Evolutionary conservation across 2,113 vertebrate species (phyloP), one percentile per base, ranked within the genome.

Genomic region (Archilochus colubris): DNA sequence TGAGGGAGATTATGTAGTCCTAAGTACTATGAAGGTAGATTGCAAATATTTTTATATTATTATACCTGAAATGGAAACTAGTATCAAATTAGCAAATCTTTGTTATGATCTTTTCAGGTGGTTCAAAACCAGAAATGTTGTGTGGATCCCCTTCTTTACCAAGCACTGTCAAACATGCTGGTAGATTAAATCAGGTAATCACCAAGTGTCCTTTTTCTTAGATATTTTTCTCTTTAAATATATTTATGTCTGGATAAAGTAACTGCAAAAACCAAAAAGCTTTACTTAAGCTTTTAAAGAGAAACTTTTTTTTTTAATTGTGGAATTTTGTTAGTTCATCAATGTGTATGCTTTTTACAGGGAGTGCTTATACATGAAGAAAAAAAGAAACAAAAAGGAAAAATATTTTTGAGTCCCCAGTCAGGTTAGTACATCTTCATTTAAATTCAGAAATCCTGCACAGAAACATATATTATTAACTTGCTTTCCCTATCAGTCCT

Each of bases 351-450:
- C 95, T 50, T 54, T 54, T 98, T 97, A 85, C 88, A 99, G 98
- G 97, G 97, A 97, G 84, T 96, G 78, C 78, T 97, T 87, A 74
- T 96, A 82, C 97, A 98, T 92, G 98, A 99, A 94, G 98, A 98
- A 82, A 99, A 98, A 96, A 98, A 98, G 97, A 99, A 98, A 93
- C 98, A 98, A 91, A 99, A 98, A 96, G 96, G 98, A 98, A 97
- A 97, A 97, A 66, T 99, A 91, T 97, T 98, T 96, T 97, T 99
- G 94, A 98, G 98, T 98, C 98, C 99, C 95, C 99, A 99, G 95
- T 97, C 98, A 98, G 99, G 99, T 99, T 96, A 93, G 98, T 98
- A 86, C 88, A 38, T 64, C 44, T 74, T 91, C 8, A 57, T 63
- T 90, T 80, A 55, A 74, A 9, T 76, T 86, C 33, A 43, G 43